Evolutionary conservation across 2,797 vertebrate species (phyloP).

Genomic region (Gymnothorax reevesii): DNA sequence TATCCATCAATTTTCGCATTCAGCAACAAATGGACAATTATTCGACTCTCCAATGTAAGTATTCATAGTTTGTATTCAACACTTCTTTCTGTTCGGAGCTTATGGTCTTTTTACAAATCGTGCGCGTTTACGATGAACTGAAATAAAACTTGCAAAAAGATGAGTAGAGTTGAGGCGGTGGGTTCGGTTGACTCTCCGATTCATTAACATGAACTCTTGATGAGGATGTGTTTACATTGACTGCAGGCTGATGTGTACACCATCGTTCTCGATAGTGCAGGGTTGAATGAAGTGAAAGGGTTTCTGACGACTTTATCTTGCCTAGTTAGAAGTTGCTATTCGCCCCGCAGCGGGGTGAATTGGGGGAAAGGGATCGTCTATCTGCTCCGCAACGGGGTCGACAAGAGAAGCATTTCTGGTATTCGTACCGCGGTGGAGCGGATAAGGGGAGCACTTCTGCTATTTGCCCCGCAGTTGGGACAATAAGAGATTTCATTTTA

Average conservation of each 20-base stretch:
- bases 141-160: not conserved
- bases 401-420: too few relatives aligned
- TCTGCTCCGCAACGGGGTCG: too few relatives aligned
- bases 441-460: too few relatives aligned
- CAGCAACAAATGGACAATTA: conserved; percentile 82
- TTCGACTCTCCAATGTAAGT: conserved; percentile 84
- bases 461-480: too few relatives aligned
- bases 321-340: not conserved
- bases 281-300: not conserved
- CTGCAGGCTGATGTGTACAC: not conserved
- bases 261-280: not conserved
- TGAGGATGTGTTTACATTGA: conserved; percentile 8
- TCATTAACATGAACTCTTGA: not conserved
- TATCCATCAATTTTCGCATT: conserved; percentile 44
- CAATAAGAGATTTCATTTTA: too few relatives aligned
- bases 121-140: not conserved
- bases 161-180: not conserved
- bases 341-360: too few relatives aligned
- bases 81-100: not conserved
- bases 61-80: conserved; percentile 33
- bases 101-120: not conserved
- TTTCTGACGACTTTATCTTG: not conserved
- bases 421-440: too few relatives aligned
- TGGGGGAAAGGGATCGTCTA: too few relatives aligned
- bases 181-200: not conserved